Conservation (phyloP, 2,797 vertebrate species). For the Micrastur ruficollis region DNA sequence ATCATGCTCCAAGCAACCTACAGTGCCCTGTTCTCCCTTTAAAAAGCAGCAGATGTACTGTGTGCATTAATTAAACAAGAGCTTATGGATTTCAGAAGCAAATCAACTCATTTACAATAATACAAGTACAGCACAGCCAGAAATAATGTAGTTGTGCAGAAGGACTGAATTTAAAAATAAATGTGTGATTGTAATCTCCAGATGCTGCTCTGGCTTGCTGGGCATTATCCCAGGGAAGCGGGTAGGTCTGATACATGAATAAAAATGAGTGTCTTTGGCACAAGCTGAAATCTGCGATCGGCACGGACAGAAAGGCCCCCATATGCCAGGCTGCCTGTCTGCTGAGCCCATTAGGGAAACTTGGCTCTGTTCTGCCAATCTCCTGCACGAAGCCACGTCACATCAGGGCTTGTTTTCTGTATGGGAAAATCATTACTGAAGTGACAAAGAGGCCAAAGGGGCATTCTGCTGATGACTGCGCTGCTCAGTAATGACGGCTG, state of each 20-base stretch:
- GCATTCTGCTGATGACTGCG: not conserved
- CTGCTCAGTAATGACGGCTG: not conserved
- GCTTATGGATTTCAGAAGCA: constrained; percentile 63
- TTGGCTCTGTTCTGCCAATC: not conserved
- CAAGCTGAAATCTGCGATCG: not conserved
- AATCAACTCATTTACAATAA: constrained; percentile 66
- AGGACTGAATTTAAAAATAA: constrained; percentile 65
- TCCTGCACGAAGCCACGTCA: not conserved
- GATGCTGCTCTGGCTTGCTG: constrained; percentile 62
- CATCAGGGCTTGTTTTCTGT: not conserved
- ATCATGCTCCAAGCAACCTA: constrained; percentile 26
- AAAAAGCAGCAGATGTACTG: constrained; percentile 62
- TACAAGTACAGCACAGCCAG: constrained; percentile 44
- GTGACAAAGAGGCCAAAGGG: not conserved
- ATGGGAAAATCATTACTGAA: not conserved
- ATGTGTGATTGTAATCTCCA: constrained; percentile 54
- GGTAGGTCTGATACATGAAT: constrained; percentile 18
- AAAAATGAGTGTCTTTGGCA: constrained; percentile 43
- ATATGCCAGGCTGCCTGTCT: not conserved
- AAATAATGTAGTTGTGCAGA: constrained; percentile 64
- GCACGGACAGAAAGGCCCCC: not conserved
- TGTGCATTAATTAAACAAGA: constrained; percentile 65
- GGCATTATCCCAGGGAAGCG: constrained; percentile 51
- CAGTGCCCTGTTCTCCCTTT: constrained; percentile 33
- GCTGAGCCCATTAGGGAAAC: not conserved